Percentiles rank a stretch among this genome's conserved stretches.
Conservation (phyloP, 2,113 vertebrate species). For the Ardeotis arabs region DNA sequence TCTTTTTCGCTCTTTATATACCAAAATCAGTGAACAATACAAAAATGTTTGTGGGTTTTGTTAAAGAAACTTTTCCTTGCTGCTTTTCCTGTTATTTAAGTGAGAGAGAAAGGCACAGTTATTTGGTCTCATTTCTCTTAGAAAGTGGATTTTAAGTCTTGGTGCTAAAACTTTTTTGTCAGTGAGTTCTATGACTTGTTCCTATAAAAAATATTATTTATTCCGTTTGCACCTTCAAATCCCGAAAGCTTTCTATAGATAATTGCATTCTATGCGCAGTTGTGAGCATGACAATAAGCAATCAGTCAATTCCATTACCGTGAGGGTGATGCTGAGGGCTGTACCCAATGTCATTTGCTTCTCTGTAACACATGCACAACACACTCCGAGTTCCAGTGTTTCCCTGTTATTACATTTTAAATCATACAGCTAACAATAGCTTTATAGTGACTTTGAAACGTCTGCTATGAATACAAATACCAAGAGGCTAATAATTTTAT, state of each 20-base stretch:
- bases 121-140: not conserved
- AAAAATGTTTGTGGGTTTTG: not conserved
- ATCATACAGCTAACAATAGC: conserved; percentile 12
- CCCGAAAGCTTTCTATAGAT: conserved; percentile 19
- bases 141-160: not conserved
- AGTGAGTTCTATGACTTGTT: not conserved
- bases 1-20: not conserved
- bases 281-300: conserved; percentile 33
- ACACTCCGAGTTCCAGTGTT: not conserved
- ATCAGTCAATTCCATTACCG: conserved; percentile 44
- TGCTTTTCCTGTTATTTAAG: not conserved
- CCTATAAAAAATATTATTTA: not conserved
- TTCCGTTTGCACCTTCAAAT: conserved; percentile 30
- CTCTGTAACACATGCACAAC: conserved; percentile 5
- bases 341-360: conserved; percentile 1
- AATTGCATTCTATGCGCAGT: not conserved
- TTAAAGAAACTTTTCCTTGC: not conserved
- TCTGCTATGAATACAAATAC: conserved; percentile 22
- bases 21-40: not conserved
- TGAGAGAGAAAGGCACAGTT: not conserved
- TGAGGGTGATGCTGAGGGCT: not conserved
- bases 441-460: conserved; percentile 3
- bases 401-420: conserved; percentile 63
- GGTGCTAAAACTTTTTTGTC: conserved; percentile 20
- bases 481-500: not conserved